Evolutionary conservation across 2,113 vertebrate species (phyloP).

Genomic region (Istiophorus platypterus): DNA sequence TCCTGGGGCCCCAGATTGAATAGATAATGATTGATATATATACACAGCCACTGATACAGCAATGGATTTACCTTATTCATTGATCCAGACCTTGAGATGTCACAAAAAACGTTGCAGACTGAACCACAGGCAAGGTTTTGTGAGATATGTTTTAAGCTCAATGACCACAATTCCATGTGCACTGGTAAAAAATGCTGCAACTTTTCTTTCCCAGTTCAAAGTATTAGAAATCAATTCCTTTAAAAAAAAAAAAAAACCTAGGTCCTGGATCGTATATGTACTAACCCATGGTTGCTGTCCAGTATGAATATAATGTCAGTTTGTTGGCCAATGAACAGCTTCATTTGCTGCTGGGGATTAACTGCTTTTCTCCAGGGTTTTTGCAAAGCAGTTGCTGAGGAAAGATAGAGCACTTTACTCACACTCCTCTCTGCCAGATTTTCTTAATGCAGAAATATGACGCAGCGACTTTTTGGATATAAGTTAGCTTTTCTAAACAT

Average conservation of each 20-base stretch:
- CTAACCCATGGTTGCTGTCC: conserved; percentile 14
- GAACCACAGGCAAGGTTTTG: conserved; percentile 50
- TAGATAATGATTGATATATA: conserved; percentile 84
- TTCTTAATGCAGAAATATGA: conserved; percentile 9
- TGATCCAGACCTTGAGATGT: conserved; percentile 74
- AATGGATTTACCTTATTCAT: conserved; percentile 75
- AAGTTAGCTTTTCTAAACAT: conserved; percentile 16
- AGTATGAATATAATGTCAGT: conserved; percentile 4
- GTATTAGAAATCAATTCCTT: conserved; percentile 7
- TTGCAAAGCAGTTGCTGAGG: conserved; percentile 38
- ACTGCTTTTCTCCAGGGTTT: conserved; percentile 34
- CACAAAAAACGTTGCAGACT: conserved; percentile 54
- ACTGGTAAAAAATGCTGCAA: conserved; percentile 29
- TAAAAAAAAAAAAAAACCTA: background rate
- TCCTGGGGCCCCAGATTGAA: conserved; percentile 73
- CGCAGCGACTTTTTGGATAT: conserved; percentile 2
- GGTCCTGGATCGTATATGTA: conserved; percentile 5
- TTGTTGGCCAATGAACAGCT: conserved; percentile 17
- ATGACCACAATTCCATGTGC: conserved; percentile 31
- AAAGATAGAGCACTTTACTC: conserved; percentile 33
- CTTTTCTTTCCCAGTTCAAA: conserved; percentile 2
- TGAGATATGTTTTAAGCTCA: conserved; percentile 40
- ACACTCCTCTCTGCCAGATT: conserved; percentile 13
- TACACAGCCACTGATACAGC: conserved; percentile 66
- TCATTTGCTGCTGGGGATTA: conserved; percentile 35